phyloP scores from a whole-genome alignment of 2,113 vertebrate genomes.

The Tachuris rubrigastra region DNA sequence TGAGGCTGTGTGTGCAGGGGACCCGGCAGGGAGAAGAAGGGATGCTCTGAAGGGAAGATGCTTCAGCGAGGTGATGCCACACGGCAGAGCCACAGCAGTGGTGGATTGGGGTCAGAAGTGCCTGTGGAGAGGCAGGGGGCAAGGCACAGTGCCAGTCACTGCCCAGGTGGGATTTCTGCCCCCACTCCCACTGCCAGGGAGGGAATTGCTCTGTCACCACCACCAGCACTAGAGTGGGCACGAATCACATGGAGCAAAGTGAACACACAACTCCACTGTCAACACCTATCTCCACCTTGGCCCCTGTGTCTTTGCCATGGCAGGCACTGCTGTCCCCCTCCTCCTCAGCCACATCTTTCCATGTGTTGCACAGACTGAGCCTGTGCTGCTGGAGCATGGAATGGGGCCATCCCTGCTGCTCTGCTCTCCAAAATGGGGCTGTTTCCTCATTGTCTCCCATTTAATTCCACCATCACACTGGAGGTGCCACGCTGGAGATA shows the following conservation, averaged over 20 bases:
- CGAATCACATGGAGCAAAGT: not conserved
- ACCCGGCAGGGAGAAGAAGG: not conserved
- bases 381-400: not conserved
- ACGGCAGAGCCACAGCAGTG: fast-evolving
- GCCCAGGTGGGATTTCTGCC: not conserved
- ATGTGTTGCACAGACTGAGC: not conserved
- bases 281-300: fast-evolving
- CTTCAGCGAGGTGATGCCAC: fast-evolving
- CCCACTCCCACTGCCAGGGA: not conserved
- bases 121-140: not conserved
- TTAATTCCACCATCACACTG: not conserved
- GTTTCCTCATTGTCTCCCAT: not conserved
- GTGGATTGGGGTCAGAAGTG: fast-evolving
- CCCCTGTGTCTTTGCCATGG: not conserved
- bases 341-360: not conserved
- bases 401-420: not conserved
- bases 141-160: fast-evolving
- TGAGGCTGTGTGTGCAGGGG: not conserved
- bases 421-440: not conserved
- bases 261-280: fast-evolving
- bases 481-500: not conserved
- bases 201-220: not conserved
- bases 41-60: not conserved
- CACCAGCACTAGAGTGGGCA: fast-evolving
- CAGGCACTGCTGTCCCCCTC: not conserved